These are phyloP conservation scores for Idaea straminata DNA, from an alignment of 2,888 invertebrate species.

Conservation along the genomic window DNA sequence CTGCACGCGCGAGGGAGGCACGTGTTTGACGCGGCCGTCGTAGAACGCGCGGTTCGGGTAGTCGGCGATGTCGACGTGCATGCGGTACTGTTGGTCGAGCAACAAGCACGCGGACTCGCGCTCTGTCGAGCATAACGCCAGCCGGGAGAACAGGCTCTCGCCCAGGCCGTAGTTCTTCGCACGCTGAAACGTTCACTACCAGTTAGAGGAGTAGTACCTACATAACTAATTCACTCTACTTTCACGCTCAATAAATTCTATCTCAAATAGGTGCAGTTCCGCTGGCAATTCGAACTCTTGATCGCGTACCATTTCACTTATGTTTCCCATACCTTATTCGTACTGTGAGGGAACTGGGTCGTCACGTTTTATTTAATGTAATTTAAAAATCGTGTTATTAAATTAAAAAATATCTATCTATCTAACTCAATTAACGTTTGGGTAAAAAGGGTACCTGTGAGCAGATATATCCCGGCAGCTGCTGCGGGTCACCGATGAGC, in stretches of 20 bases:
- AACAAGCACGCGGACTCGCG: slow-evolving; percentile 69
- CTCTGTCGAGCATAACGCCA: slow-evolving; percentile 79
- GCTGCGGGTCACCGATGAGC: slow-evolving; percentile 92
- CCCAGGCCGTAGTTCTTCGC: slow-evolving; percentile 85
- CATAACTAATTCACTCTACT: neutral
- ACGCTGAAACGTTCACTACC: slow-evolving; percentile 66
- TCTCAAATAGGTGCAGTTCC: neutral
- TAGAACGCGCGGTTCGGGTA: slow-evolving; percentile 91
- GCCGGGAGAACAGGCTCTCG: slow-evolving; percentile 88
- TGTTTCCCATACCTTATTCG: no score
- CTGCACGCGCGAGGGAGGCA: slow-evolving; percentile 34
- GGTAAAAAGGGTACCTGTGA: no score
- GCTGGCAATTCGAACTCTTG: no score
- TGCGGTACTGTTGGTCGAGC: slow-evolving; percentile 88
- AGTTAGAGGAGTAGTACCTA: neutral
- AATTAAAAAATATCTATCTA: no score
- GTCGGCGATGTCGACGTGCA: slow-evolving; percentile 89
- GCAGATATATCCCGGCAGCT: slow-evolving; percentile 89
- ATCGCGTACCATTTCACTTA: no score
- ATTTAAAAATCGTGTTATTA: no score
- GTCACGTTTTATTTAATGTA: no score
- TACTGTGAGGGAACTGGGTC: no score
- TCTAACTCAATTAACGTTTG: no score
- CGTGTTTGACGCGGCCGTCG: slow-evolving; percentile 68
- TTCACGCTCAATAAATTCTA: neutral